These are phyloP conservation scores for Phyllotreta cruciferae DNA, from an alignment of 2,888 invertebrate species.

Conservation along the genomic window DNA sequence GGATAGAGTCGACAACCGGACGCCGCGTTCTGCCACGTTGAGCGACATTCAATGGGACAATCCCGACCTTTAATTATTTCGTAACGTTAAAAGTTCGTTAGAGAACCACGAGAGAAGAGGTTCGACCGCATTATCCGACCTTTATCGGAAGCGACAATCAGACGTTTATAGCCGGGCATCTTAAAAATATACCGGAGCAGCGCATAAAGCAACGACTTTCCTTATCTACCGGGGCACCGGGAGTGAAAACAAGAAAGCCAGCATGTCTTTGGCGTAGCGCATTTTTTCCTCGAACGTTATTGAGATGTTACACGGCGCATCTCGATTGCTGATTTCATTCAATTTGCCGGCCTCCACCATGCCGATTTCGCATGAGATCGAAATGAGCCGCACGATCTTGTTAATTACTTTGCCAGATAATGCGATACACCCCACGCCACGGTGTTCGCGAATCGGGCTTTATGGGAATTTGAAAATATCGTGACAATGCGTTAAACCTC, in stretches of 20 bases:
- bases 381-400: slow-evolving; percentile 53
- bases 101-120: slow-evolving; percentile 40
- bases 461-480: slow-evolving; percentile 52
- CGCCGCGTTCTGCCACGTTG: slow-evolving; percentile 5
- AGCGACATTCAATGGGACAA: slow-evolving; percentile 16
- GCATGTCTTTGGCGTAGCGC: slow-evolving; percentile 42
- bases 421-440: slow-evolving; percentile 47
- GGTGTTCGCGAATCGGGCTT: slow-evolving; percentile 42
- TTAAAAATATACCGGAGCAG: slow-evolving; percentile 43
- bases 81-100: slow-evolving; percentile 34
- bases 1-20: not conserved
- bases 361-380: slow-evolving; percentile 53
- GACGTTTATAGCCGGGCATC: slow-evolving; percentile 42
- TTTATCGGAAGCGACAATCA: slow-evolving; percentile 52
- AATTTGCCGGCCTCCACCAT: slow-evolving; percentile 52
- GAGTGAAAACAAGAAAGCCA: slow-evolving; percentile 44
- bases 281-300: slow-evolving; percentile 46
- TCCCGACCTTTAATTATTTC: slow-evolving; percentile 32
- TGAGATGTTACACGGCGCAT: slow-evolving; percentile 53
- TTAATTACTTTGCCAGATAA: slow-evolving; percentile 54
- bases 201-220: slow-evolving; percentile 45
- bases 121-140: slow-evolving; percentile 40
- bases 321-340: slow-evolving; percentile 53
- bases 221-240: slow-evolving; percentile 40
- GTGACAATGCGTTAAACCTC: slow-evolving; percentile 40